Percentiles rank a stretch among this genome's conserved stretches.
Evolutionary conservation across 2,797 vertebrate species (phyloP).

Genomic region (Threskiornis aethiopicus): DNA sequence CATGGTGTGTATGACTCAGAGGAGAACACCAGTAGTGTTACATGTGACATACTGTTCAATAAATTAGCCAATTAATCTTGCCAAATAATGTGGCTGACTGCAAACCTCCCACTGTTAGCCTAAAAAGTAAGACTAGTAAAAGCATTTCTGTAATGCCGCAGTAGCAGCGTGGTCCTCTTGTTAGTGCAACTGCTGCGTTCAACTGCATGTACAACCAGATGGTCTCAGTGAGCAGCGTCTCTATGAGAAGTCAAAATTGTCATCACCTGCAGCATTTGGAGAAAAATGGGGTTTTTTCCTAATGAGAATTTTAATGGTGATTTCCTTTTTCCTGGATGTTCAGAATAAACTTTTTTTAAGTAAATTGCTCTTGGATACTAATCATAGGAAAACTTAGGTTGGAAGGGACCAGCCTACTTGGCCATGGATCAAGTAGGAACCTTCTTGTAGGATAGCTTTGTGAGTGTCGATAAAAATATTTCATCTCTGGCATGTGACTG

Average conservation of each 20-base stretch:
- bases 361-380: not conserved
- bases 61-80: not conserved
- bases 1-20: constrained; percentile 16
- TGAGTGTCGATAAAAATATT: not conserved
- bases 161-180: not conserved
- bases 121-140: not conserved
- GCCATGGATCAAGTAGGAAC: not conserved
- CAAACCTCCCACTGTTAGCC: not conserved
- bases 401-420: not conserved
- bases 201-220: not conserved
- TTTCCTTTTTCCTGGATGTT: not conserved
- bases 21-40: not conserved
- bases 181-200: not conserved
- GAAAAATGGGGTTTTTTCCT: not conserved
- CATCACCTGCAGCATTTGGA: not conserved
- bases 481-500: not conserved
- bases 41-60: not conserved
- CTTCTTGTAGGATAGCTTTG: not conserved
- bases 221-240: not conserved
- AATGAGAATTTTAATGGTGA: not conserved
- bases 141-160: fast-evolving
- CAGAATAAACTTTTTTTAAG: not conserved
- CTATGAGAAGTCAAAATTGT: not conserved
- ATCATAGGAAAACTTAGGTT: not conserved
- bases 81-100: not conserved